phyloP scores from a whole-genome alignment of 2,113 vertebrate genomes.

The Syngnathoides biaculeatus region DNA sequence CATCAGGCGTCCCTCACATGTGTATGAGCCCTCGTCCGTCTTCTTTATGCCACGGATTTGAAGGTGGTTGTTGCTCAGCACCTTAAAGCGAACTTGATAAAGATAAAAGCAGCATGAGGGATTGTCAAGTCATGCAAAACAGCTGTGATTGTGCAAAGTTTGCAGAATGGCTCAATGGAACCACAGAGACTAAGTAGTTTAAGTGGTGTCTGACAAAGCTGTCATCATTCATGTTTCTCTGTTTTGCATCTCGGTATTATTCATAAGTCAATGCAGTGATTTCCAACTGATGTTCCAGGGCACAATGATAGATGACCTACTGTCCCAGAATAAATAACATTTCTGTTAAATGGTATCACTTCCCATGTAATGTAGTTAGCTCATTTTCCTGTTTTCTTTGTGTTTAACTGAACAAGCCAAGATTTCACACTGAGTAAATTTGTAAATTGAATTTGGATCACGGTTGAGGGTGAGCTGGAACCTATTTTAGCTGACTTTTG shows the following conservation, averaged over 20 bases:
- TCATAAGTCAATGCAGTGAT: not conserved
- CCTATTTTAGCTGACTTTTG: too few species aligned
- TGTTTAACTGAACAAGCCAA: not conserved
- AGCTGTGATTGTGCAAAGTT: not conserved
- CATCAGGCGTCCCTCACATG: conserved; percentile 91
- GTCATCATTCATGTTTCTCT: not conserved
- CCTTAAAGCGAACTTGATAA: conserved; percentile 83
- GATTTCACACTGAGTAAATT: not conserved
- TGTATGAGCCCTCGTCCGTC: conserved; percentile 89
- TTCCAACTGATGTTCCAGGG: not conserved
- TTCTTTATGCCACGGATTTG: conserved; percentile 95
- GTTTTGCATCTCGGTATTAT: not conserved
- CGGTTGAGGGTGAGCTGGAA: too few species aligned
- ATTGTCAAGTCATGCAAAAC: conserved; percentile 7
- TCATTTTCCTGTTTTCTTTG: not conserved
- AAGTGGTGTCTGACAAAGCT: not conserved
- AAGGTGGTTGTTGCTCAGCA: conserved; percentile 93
- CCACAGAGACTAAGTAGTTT: not conserved
- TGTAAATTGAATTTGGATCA: not conserved
- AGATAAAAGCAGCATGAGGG: conserved; percentile 13
- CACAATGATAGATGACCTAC: not conserved
- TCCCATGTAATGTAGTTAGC: too few species aligned
- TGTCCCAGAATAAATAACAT: not conserved
- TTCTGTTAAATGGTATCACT: not conserved
- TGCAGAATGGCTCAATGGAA: not conserved